Percentiles rank a stretch among this genome's conserved stretches.
Conservation (phyloP, 2,113 vertebrate species). For the Aptenodytes forsteri region DNA sequence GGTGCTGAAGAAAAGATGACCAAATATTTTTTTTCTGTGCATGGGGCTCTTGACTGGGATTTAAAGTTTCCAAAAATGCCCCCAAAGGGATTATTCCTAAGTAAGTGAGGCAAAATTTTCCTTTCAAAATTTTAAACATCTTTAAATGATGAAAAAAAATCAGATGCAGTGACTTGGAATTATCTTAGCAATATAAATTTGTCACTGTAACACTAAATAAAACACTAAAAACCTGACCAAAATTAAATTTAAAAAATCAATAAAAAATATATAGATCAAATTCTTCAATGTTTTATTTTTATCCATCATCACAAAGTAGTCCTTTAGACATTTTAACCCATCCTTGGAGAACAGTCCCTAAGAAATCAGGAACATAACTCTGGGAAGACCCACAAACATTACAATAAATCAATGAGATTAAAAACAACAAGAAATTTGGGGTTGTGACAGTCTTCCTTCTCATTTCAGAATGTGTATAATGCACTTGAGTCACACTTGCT, state of each 20-base stretch:
- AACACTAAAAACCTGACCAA: not conserved
- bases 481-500: not conserved
- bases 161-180: not conserved
- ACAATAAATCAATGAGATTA: not conserved
- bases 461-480: not conserved
- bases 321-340: not conserved
- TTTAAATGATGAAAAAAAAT: conserved; percentile 23
- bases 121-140: conserved; percentile 41
- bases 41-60: conserved; percentile 28
- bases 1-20: conserved; percentile 48
- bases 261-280: not conserved
- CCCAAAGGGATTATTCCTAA: conserved; percentile 10
- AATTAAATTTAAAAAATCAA: not conserved
- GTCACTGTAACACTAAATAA: not conserved
- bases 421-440: not conserved
- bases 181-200: not conserved
- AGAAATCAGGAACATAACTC: not conserved
- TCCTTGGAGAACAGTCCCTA: not conserved
- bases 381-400: not conserved
- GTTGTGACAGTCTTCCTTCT: not conserved
- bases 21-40: conserved; percentile 40
- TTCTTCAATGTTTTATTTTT: not conserved
- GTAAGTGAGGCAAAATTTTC: conserved; percentile 12
- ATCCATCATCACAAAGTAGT: not conserved
- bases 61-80: conserved; percentile 42